Conservation (phyloP, 2,113 vertebrate species). For the Scartelaos histophorus region DNA sequence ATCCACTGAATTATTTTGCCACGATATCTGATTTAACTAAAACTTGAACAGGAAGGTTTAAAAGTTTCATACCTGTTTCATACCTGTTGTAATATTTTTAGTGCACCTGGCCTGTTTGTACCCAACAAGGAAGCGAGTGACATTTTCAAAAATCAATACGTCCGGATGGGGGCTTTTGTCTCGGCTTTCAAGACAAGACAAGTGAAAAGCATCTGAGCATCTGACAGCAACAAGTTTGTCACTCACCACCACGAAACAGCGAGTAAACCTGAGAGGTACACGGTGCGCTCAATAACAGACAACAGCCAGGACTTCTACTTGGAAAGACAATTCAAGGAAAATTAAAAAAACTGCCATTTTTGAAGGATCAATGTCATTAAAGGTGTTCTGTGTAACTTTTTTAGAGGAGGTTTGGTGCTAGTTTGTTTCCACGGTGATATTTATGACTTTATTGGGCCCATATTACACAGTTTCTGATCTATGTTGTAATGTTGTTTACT, state of each 20-base stretch:
- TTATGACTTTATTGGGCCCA: too few relatives aligned
- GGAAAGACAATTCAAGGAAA: too few relatives aligned
- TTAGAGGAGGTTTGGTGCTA: background rate
- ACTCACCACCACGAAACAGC: background rate
- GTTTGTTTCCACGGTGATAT: too few relatives aligned
- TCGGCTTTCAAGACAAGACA: slow-evolving; percentile 19
- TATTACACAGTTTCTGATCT: too few relatives aligned
- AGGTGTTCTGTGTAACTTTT: background rate
- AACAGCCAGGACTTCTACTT: background rate
- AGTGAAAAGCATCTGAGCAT: slow-evolving; percentile 16
- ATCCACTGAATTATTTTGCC: too few relatives aligned
- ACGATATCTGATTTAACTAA: too few relatives aligned
- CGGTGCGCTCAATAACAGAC: background rate
- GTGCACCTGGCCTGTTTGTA: slow-evolving; percentile 33
- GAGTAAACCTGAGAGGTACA: background rate
- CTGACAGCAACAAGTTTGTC: slow-evolving; percentile 39
- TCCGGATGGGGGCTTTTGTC: slow-evolving; percentile 28
- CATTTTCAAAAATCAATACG: slow-evolving; percentile 69
- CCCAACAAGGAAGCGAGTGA: slow-evolving; percentile 52
- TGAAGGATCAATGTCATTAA: background rate
- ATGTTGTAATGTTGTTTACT: too few relatives aligned
- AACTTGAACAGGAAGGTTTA: background rate
- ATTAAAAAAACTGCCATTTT: too few relatives aligned
- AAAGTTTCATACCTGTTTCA: slow-evolving; percentile 40
- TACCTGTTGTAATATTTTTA: slow-evolving; percentile 51